These are phyloP conservation scores for Vicugna pacos DNA, from an alignment of 2,113 vertebrate species.

Conservation along the genomic window DNA sequence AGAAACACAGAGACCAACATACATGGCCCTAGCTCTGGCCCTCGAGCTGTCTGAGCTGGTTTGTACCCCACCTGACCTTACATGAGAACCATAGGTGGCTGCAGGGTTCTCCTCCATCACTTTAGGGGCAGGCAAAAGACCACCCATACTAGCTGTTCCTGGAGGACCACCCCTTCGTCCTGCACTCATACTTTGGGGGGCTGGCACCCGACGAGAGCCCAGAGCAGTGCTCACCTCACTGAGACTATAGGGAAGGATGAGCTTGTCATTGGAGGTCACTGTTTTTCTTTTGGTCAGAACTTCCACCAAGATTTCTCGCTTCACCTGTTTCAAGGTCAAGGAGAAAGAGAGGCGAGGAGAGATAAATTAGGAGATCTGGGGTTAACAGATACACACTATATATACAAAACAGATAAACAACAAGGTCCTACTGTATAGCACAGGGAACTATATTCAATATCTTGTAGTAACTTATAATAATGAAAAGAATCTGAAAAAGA, in stretches of 20 bases:
- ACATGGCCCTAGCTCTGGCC: not conserved
- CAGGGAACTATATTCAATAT: not conserved
- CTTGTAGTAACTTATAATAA: not conserved
- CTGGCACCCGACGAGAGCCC: fast-evolving
- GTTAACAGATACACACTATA: not conserved
- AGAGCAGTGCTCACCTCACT: conserved; percentile 89
- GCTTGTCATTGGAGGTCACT: conserved; percentile 97
- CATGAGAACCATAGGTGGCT: not conserved
- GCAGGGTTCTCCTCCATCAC: not conserved
- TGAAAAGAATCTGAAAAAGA: not conserved
- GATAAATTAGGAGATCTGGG: not conserved
- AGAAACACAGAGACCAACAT: not conserved
- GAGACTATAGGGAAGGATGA: conserved; percentile 98
- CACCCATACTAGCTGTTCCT: not conserved
- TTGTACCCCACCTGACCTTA: not conserved
- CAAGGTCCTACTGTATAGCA: not conserved
- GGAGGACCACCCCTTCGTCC: not conserved
- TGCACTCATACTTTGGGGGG: no score
- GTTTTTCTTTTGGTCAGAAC: conserved; percentile 99
- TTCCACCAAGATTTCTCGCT: conserved; percentile 96
- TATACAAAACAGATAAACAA: not conserved
- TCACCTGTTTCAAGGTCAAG: conserved; percentile 89
- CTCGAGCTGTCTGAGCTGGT: not conserved
- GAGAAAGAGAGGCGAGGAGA: not conserved
- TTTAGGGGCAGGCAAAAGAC: no score